phyloP scores from a whole-genome alignment of 2,797 vertebrate species.

The Onychomys torridus region DNA sequence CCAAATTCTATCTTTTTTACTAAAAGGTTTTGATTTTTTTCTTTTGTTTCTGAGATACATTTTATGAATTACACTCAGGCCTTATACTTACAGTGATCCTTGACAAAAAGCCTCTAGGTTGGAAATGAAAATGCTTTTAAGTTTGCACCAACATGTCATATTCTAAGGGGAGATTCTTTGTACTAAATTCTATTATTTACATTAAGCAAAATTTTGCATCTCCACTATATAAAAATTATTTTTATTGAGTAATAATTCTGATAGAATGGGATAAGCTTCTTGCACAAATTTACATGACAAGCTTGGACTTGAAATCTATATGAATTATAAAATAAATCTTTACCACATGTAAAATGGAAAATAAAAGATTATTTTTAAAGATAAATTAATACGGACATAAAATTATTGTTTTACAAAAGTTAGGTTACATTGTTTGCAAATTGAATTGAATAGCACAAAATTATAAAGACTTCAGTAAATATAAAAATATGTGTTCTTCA shows the following conservation, averaged over 20 bases:
- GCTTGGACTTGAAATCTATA: not conserved
- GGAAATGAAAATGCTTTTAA: not conserved
- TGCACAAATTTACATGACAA: not conserved
- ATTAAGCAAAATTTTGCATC: not conserved
- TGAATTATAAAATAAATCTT: not conserved
- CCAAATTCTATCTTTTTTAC: too few relatives aligned
- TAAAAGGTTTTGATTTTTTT: too few relatives aligned
- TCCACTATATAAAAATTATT: not conserved
- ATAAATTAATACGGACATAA: not conserved
- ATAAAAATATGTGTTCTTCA: not conserved
- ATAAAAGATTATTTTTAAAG: not conserved
- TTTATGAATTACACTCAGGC: too few relatives aligned
- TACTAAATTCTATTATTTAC: not conserved
- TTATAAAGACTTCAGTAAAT: not conserved
- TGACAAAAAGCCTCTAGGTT: not conserved
- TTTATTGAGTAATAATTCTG: not conserved
- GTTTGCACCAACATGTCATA: not conserved
- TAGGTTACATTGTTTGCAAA: not conserved
- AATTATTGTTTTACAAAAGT: not conserved
- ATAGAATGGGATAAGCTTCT: not conserved
- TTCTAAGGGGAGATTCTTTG: not conserved
- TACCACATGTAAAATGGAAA: not conserved
- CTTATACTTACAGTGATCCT: not conserved
- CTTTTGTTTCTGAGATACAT: too few relatives aligned
- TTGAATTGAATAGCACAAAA: not conserved